phyloP scores from a whole-genome alignment of 2,888 invertebrate species.

The Vanessa cardui region DNA sequence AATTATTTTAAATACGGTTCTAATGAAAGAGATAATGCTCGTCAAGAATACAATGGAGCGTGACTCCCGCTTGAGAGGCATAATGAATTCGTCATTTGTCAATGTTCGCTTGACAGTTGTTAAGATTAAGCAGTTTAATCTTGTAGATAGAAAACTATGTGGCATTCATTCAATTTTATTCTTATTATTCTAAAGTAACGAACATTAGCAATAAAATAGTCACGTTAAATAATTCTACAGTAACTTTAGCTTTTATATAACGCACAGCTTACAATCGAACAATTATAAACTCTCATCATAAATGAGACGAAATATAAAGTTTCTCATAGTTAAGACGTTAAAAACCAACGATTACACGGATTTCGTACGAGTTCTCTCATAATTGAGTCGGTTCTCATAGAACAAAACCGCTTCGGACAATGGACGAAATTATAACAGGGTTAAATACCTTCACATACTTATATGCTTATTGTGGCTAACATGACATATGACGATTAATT shows the following conservation, averaged over 20 bases:
- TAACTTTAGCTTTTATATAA: slow-evolving; percentile 40
- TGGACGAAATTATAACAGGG: slow-evolving; percentile 79
- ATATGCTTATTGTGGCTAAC: slow-evolving; percentile 72
- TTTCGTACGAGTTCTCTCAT: slow-evolving; percentile 70
- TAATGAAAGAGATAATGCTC: slow-evolving; percentile 57
- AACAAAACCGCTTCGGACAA: slow-evolving; percentile 79
- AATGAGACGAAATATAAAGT: slow-evolving; percentile 72
- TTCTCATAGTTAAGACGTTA: slow-evolving; percentile 81
- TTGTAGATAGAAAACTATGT: slow-evolving; percentile 19
- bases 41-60: slow-evolving; percentile 51
- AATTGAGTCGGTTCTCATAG: slow-evolving; percentile 81
- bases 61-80: slow-evolving; percentile 49
- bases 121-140: slow-evolving; percentile 32
- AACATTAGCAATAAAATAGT: neutral
- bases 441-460: slow-evolving; percentile 79
- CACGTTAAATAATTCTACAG: slow-evolving; percentile 24
- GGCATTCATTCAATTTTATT: neutral
- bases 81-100: slow-evolving; percentile 63
- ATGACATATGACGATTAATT: slow-evolving; percentile 79
- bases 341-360: slow-evolving; percentile 78
- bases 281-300: slow-evolving; percentile 61
- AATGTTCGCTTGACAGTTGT: slow-evolving; percentile 43
- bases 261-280: slow-evolving; percentile 50
- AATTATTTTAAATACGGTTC: slow-evolving; percentile 54
- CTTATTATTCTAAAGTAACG: slow-evolving; percentile 1